phyloP scores from a whole-genome alignment of 2,797 vertebrate species.

The Sebastes itinus region DNA sequence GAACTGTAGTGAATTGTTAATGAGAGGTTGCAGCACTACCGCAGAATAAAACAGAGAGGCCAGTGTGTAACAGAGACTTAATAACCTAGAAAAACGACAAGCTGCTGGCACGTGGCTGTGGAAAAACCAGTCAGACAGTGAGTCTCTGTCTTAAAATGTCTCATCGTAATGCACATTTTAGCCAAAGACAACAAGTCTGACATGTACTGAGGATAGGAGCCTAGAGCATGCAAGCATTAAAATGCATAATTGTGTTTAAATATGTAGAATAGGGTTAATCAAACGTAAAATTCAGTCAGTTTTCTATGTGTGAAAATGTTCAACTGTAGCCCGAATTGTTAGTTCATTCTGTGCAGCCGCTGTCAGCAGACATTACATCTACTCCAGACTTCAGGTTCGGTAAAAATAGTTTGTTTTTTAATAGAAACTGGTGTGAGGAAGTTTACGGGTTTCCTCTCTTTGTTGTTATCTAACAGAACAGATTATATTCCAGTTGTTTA shows the following conservation, averaged over 20 bases:
- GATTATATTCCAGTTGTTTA: slow-evolving; percentile 16
- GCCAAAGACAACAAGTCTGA: neutral
- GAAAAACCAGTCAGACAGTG: neutral
- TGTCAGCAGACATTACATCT: neutral
- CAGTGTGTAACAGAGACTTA: slow-evolving; percentile 1
- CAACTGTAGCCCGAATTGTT: no score
- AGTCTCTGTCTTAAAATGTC: neutral
- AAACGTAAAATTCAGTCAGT: no score
- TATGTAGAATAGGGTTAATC: no score
- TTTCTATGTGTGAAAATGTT: neutral
- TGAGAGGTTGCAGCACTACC: slow-evolving; percentile 18
- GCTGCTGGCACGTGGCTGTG: neutral
- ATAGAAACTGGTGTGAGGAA: neutral
- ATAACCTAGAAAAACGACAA: neutral
- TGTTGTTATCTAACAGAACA: neutral
- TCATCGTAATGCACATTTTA: neutral
- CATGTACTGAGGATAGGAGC: neutral
- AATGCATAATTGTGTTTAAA: no score
- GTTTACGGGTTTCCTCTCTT: slow-evolving; percentile 4
- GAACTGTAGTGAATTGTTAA: slow-evolving; percentile 43
- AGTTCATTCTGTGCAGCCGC: neutral
- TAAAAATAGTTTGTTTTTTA: neutral
- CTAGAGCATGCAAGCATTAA: neutral
- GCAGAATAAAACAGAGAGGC: slow-evolving; percentile 7
- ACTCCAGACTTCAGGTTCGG: neutral